Conservation (phyloP, 2,797 vertebrate species). For the Lepilemur septentrionalis region DNA sequence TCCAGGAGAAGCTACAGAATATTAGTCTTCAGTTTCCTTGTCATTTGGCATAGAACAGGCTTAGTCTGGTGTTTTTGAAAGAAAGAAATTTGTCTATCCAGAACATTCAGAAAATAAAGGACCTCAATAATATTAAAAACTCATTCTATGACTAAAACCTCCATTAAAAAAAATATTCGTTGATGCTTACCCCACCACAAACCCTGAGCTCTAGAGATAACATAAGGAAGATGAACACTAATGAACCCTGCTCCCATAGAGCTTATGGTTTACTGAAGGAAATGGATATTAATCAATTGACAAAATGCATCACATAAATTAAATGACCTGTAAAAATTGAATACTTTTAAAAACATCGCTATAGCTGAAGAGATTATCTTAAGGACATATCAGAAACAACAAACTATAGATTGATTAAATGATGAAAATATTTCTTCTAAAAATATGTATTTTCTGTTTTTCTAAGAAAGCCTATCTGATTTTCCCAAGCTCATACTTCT, state of each 20-base stretch:
- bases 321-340: not conserved
- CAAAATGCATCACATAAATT: not conserved
- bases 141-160: not conserved
- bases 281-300: not conserved
- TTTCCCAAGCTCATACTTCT: not conserved
- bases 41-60: conserved; percentile 12
- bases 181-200: not conserved
- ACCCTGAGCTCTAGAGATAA: not conserved
- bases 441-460: not conserved
- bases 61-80: not conserved
- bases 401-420: not conserved
- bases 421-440: not conserved
- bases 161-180: not conserved
- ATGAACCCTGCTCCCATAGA: not conserved
- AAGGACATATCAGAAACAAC: not conserved
- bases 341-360: not conserved
- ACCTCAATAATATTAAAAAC: not conserved
- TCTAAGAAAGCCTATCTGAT: not conserved
- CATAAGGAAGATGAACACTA: not conserved
- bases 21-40: not conserved
- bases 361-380: not conserved
- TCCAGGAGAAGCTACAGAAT: not conserved
- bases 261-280: not conserved
- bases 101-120: not conserved
- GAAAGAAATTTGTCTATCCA: not conserved